Conservation (phyloP, 2,888 invertebrate genomes). For the Kryphioiulus occultus region DNA sequence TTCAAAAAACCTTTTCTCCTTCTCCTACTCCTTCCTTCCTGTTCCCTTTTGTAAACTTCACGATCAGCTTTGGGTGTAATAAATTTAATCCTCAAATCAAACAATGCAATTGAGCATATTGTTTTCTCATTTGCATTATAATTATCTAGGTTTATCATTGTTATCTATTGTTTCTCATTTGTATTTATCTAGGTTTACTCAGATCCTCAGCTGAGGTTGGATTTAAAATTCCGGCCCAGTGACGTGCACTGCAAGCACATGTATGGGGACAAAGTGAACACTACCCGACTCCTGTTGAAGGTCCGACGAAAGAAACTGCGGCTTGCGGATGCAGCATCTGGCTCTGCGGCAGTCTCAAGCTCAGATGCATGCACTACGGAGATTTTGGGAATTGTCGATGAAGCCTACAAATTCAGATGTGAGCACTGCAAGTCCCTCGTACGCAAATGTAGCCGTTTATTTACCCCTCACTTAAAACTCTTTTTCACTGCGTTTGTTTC, state of each 20-base stretch:
- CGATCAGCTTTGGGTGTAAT: too few species aligned
- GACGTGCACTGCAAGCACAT: slow-evolving; percentile 82
- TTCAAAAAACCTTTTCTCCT: too few species aligned
- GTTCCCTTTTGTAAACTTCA: too few species aligned
- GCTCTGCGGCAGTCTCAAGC: too few species aligned
- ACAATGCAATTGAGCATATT: too few species aligned
- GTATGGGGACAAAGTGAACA: slow-evolving; percentile 73
- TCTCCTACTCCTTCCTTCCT: too few species aligned
- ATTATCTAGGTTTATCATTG: too few species aligned
- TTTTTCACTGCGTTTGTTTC: slow-evolving; percentile 58
- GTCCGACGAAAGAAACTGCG: slow-evolving; percentile 61
- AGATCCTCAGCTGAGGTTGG: slow-evolving; percentile 71
- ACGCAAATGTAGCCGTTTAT: too few species aligned
- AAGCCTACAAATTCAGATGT: slow-evolving; percentile 62
- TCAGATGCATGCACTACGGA: slow-evolving; percentile 59
- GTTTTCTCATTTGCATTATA: too few species aligned
- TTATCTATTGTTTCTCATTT: too few species aligned
- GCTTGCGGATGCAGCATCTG: slow-evolving; percentile 41
- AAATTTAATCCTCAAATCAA: slow-evolving; percentile 47
- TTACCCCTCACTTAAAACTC: neutral
- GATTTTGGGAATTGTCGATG: slow-evolving; percentile 62
- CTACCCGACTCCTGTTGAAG: slow-evolving; percentile 77
- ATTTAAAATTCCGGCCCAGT: slow-evolving; percentile 79
- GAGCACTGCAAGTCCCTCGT: too few species aligned
- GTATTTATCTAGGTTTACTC: slow-evolving; percentile 63